Conservation (phyloP, 2,113 vertebrate species). For the Seriola rivoliana region DNA sequence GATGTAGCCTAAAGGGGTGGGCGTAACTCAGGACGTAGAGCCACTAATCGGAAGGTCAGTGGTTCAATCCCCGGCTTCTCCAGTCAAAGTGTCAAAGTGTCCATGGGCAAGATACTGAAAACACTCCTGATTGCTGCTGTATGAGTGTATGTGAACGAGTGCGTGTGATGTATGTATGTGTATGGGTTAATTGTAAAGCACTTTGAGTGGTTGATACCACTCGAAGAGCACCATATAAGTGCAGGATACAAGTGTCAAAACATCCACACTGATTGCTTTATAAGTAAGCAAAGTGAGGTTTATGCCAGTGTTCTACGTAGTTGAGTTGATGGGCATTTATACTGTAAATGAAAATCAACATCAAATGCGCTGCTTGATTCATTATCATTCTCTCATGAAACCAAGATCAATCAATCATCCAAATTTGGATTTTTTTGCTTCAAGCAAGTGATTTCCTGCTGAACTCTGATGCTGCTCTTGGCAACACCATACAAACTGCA, state of each 20-base stretch:
- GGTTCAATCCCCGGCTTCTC: no score
- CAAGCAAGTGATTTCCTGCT: background rate
- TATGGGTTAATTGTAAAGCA: no score
- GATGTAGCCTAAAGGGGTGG: no score
- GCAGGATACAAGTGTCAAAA: background rate
- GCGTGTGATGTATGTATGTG: no score
- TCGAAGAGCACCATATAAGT: no score
- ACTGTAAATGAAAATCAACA: background rate
- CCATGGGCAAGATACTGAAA: no score
- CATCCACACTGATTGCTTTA: background rate
- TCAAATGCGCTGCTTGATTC: background rate
- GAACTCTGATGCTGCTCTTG: conserved; percentile 7
- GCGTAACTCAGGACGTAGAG: no score
- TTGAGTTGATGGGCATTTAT: background rate
- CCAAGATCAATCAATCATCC: background rate
- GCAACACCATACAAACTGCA: background rate
- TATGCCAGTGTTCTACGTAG: background rate
- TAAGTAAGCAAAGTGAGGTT: background rate
- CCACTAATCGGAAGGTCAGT: no score
- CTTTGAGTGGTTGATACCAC: no score
- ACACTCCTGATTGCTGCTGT: no score
- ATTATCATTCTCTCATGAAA: background rate
- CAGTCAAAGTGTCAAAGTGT: no score
- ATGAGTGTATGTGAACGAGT: no score
- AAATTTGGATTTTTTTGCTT: background rate